A percentile compares a stretch with the other conserved stretches of the same genome.
Evolutionary conservation across 2,888 invertebrate genomes (phyloP).

Genomic region (Synergus umbraculus): DNA sequence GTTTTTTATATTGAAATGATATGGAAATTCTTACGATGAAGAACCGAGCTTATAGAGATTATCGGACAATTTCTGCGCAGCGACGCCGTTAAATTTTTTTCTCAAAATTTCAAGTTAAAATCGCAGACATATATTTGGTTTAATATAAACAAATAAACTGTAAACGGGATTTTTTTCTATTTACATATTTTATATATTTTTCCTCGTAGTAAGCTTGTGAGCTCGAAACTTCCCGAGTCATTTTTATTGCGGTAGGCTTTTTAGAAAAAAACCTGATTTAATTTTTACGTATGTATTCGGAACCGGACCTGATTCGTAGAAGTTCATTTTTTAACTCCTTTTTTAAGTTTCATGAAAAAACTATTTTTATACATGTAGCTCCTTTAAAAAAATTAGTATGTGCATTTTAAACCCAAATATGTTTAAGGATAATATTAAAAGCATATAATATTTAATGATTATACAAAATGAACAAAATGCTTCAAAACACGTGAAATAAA

Average conservation of each 20-base stretch:
- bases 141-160: too few species aligned
- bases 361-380: neutral
- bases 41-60: neutral
- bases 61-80: neutral
- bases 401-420: neutral
- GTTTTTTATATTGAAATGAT: neutral
- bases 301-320: neutral
- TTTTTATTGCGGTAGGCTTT: slow-evolving; percentile 15
- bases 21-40: neutral
- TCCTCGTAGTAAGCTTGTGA: neutral
- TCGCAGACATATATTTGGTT: too few species aligned
- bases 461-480: too few species aligned
- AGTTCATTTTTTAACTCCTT: neutral
- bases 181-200: neutral
- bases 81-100: neutral
- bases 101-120: neutral
- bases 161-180: neutral
- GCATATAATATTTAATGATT: too few species aligned
- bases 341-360: neutral
- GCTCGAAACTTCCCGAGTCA: neutral
- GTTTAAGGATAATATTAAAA: too few species aligned
- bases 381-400: neutral
- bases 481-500: too few species aligned
- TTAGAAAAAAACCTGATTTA: neutral
- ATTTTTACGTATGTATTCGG: neutral